Evolutionary conservation across 1,140 invertebrate genomes (phyloP).

Genomic region (Chelonus insularis): DNA sequence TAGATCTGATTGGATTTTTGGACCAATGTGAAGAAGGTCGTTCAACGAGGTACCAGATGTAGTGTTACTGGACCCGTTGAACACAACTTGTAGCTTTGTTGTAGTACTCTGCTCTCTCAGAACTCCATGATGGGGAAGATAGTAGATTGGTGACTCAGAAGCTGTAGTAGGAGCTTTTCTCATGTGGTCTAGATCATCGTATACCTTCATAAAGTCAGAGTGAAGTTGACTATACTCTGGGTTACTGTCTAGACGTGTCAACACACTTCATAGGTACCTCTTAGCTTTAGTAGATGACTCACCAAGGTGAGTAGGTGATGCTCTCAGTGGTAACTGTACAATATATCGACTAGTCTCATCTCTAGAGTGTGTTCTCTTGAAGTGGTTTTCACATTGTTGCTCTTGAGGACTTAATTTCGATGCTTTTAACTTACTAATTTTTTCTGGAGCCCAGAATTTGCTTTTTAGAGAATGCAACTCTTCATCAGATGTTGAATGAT

Average conservation of each 20-base stretch:
- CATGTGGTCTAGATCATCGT: slow-evolving; percentile 33
- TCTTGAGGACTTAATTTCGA: background rate
- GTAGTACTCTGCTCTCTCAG: slow-evolving; percentile 34
- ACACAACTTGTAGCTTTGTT: slow-evolving; percentile 45
- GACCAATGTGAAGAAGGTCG: slow-evolving; percentile 29
- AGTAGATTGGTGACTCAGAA: slow-evolving; percentile 27
- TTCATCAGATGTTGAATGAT: too few species aligned
- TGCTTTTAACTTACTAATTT: background rate
- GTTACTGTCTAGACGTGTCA: background rate
- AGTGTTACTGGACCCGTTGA: slow-evolving; percentile 46
- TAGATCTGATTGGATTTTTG: slow-evolving; percentile 19
- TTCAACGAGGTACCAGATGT: slow-evolving; percentile 41
- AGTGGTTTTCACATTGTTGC: background rate
- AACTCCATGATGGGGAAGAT: slow-evolving; percentile 46
- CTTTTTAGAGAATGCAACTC: background rate
- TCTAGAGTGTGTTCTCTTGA: background rate
- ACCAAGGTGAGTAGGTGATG: background rate
- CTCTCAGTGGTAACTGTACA: background rate
- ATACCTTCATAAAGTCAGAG: slow-evolving; percentile 34
- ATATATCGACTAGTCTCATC: background rate
- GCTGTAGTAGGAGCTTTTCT: background rate
- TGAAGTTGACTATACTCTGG: slow-evolving; percentile 30
- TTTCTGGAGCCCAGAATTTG: background rate
- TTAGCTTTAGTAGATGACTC: background rate
- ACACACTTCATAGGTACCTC: too few species aligned